Evolutionary conservation across 2,888 invertebrate genomes (phyloP).

Genomic region (Eledona agricola): DNA sequence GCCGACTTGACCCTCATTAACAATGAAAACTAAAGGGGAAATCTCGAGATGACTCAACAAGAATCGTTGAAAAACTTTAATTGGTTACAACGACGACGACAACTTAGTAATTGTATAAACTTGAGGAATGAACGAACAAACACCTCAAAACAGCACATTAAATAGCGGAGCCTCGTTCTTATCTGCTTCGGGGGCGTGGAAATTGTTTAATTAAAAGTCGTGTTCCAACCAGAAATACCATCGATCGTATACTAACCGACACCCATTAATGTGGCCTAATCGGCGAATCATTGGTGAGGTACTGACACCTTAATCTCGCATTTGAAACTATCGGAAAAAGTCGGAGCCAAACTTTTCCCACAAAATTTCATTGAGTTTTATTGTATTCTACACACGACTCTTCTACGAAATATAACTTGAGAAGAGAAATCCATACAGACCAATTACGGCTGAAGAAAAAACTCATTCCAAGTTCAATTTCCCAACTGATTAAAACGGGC

Average conservation of each 20-base stretch:
- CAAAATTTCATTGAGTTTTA: constrained; percentile 26
- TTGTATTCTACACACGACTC: constrained; percentile 20
- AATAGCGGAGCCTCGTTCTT: constrained; percentile 16
- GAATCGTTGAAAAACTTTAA: constrained; percentile 17
- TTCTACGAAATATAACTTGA: constrained; percentile 15
- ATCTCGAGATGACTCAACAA: constrained; percentile 2
- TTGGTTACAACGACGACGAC: constrained; percentile 13
- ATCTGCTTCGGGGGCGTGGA: constrained; percentile 7
- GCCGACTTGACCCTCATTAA: constrained; percentile 19
- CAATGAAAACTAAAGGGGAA: constrained; percentile 5
- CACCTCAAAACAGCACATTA: constrained; percentile 17
- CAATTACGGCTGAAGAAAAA: constrained; percentile 9
- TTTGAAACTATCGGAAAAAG: constrained; percentile 12
- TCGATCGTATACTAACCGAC: not conserved
- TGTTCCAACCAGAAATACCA: not conserved
- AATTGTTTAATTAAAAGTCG: constrained; percentile 26
- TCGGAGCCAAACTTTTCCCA: constrained; percentile 10
- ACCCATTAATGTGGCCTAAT: not conserved
- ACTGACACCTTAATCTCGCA: constrained; percentile 13
- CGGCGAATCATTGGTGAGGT: constrained; percentile 9
- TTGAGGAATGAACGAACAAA: constrained; percentile 7
- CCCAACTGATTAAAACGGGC: not conserved
- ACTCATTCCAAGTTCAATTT: constrained; percentile 6
- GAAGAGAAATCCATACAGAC: constrained; percentile 6
- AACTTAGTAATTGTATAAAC: constrained; percentile 17